These are phyloP conservation scores for Rhabdomys pumilio DNA, from an alignment of 2,797 vertebrate species.

Conservation along the genomic window DNA sequence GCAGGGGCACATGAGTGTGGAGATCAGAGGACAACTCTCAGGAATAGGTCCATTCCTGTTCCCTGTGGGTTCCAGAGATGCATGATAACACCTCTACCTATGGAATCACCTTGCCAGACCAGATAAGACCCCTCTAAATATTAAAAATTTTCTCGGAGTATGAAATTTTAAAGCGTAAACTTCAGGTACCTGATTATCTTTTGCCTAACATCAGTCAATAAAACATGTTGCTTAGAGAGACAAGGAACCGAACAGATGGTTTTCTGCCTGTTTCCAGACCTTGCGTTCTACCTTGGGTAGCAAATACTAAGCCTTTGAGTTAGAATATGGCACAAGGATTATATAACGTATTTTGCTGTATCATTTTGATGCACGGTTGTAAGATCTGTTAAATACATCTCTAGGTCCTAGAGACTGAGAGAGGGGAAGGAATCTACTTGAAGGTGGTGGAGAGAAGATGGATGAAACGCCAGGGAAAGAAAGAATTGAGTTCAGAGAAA, in stretches of 20 bases:
- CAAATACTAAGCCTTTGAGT: conserved; percentile 27
- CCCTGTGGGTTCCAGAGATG: background rate
- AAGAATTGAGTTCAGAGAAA: conserved; percentile 72
- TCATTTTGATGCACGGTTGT: conserved; percentile 12
- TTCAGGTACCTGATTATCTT: conserved; percentile 39
- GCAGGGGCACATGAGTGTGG: background rate
- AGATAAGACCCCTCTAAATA: background rate
- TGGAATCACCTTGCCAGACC: background rate
- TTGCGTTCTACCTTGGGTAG: background rate
- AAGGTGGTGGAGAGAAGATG: conserved; percentile 75
- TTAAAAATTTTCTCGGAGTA: background rate
- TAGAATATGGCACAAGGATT: conserved; percentile 25
- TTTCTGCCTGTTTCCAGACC: background rate
- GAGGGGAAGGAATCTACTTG: conserved; percentile 55
- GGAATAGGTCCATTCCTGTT: background rate
- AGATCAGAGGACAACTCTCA: background rate
- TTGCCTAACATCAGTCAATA: background rate
- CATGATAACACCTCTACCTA: background rate
- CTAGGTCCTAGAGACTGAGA: conserved; percentile 26
- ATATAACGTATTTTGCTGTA: conserved; percentile 37
- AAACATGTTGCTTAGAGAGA: background rate
- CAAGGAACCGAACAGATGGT: background rate
- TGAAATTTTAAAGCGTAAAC: background rate
- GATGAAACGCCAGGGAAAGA: conserved; percentile 83
- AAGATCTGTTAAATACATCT: conserved; percentile 75